Conservation (phyloP, 2,797 vertebrate species). For the Lepus oiostolus region DNA sequence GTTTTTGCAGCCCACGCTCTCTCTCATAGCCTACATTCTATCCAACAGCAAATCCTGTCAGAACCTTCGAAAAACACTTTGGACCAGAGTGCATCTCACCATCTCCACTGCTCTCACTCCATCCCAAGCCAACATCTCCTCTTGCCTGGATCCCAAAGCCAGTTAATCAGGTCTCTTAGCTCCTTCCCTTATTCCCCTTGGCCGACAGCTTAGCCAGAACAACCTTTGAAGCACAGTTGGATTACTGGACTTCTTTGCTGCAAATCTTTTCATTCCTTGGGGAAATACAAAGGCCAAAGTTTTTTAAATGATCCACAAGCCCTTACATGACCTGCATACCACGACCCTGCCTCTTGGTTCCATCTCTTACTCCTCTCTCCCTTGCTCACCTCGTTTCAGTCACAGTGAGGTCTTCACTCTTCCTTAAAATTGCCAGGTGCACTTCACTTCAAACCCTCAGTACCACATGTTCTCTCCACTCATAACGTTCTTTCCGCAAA, state of each 20-base stretch:
- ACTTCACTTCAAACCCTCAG: neutral
- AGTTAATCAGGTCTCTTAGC: neutral
- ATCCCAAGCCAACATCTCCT: neutral
- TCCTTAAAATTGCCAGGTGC: neutral
- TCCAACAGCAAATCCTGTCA: neutral
- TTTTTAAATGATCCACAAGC: neutral
- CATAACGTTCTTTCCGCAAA: neutral
- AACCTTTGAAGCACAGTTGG: neutral
- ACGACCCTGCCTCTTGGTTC: neutral
- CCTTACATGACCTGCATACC: neutral
- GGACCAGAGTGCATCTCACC: neutral
- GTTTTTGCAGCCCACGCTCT: neutral
- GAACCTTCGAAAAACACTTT: neutral
- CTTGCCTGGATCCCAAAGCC: neutral
- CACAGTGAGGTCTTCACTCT: neutral
- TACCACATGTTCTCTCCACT: neutral
- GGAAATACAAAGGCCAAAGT: neutral
- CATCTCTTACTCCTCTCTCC: neutral
- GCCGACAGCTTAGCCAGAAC: neutral
- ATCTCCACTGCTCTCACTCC: neutral
- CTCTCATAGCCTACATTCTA: neutral
- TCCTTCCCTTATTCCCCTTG: neutral
- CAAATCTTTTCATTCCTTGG: neutral
- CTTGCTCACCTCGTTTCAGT: neutral
- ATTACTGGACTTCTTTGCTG: neutral